Percentiles rank a stretch among this genome's conserved stretches.
Evolutionary conservation across 2,888 invertebrate species (phyloP).

Genomic region (Ornithoptera alexandrae): DNA sequence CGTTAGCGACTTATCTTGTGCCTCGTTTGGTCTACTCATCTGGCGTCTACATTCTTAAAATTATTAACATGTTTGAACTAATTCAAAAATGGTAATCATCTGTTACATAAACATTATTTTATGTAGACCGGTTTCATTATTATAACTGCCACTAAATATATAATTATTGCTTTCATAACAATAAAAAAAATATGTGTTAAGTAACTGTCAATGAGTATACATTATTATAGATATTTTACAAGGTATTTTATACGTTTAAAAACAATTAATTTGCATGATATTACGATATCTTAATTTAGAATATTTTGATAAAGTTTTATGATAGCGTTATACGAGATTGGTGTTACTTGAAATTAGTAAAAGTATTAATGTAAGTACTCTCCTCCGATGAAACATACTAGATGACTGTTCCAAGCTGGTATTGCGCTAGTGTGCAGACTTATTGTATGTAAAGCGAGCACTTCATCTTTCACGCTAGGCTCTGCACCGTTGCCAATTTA

Average conservation of each 20-base stretch:
- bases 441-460: conserved; percentile 79
- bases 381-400: conserved; percentile 31
- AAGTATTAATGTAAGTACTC: conserved; percentile 46
- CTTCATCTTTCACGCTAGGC: conserved; percentile 72
- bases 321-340: too few relatives aligned
- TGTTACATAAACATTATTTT: background rate
- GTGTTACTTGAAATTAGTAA: background rate
- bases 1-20: conserved; percentile 70
- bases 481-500: conserved; percentile 65
- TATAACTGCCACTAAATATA: too few relatives aligned
- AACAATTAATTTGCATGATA: too few relatives aligned
- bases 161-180: too few relatives aligned
- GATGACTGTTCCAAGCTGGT: conserved; percentile 50
- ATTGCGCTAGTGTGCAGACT: conserved; percentile 66
- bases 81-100: conserved; percentile 14
- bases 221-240: too few relatives aligned
- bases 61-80: background rate
- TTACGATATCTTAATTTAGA: too few relatives aligned
- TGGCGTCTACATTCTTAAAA: conserved; percentile 21
- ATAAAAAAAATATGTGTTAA: too few relatives aligned
- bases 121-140: too few relatives aligned
- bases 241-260: too few relatives aligned
- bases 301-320: too few relatives aligned
- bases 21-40: conserved; percentile 52
- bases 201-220: too few relatives aligned